Percentiles rank a stretch among this genome's conserved stretches.
phyloP scores from a whole-genome alignment of 2,113 vertebrate species.

The Hyaena hyaena region DNA sequence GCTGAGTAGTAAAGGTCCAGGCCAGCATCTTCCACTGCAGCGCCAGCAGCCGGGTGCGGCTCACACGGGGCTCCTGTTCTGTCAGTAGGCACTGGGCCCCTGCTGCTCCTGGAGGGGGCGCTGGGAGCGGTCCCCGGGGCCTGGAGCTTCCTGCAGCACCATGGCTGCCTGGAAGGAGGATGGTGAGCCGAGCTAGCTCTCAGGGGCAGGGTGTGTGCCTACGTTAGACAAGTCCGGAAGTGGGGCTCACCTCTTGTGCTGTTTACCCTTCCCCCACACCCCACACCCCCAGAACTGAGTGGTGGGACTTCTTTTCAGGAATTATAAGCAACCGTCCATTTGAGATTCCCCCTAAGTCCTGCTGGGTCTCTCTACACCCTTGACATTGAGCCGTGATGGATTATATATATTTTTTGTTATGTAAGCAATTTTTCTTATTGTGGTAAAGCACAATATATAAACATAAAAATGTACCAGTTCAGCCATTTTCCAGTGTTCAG shows the following conservation, averaged over 20 bases:
- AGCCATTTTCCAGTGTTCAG: not conserved
- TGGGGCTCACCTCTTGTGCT: not conserved
- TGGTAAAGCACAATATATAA: not conserved
- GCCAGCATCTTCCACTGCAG: accelerated
- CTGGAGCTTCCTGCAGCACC: not conserved
- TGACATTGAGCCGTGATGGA: not conserved
- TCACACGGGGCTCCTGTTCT: not conserved
- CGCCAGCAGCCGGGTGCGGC: not conserved
- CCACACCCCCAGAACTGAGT: not conserved
- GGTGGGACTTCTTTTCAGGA: not conserved
- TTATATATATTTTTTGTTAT: not conserved
- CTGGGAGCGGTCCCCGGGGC: accelerated
- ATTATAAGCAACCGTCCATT: not conserved
- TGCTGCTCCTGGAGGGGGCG: not conserved
- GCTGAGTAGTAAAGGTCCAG: not conserved
- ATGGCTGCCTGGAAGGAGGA: not conserved
- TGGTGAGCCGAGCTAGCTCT: not conserved
- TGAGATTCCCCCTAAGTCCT: not conserved
- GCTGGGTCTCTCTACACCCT: not conserved
- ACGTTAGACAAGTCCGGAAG: not conserved
- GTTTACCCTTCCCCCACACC: too few relatives aligned
- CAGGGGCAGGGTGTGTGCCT: not conserved
- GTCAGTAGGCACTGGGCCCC: not conserved
- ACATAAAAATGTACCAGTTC: not conserved
- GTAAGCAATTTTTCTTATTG: not conserved